Base-by-base conservation (phyloP, 2,888 invertebrate genomes). In the Diloba caeruleocephala region DNA sequence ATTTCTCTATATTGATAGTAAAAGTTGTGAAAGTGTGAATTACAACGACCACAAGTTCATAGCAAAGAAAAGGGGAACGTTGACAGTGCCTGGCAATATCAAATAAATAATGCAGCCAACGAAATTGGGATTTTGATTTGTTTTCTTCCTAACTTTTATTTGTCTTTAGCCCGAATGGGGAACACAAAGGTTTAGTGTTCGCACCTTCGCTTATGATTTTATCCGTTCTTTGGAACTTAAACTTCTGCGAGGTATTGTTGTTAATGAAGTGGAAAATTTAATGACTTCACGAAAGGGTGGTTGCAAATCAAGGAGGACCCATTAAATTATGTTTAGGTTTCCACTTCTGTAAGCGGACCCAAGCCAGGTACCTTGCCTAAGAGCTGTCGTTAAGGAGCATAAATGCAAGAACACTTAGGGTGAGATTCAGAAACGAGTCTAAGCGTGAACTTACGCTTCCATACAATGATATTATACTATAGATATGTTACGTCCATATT, bases 71-170 rank as follows among this genome's bases (percentile, higher is more conserved):
- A 83, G 89, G 90, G 90, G 92, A 81, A 82, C 81, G 79, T 72
- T 80, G 85, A 81, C 86, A 86, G 84, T 86, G 81, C 85, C 84
- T 82, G 84, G 89, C 89, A 89, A 89, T 90, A 90, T 88, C 89
- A 82, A 88, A 93, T 93, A 93, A 92, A 93, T 93, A 92, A 93
- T 92, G 90, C 92, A 92, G 79, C 84, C 82, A 82, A 71, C 82
- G 82, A 89, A 90, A 93, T 93, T 91, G 92, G 85, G 86, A 89
- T 92, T 92, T 90, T 92, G 92, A 92, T 93, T 93, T 93, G 90
- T 93, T 92, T 92, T 87, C 90, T 88, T 86, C 67, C 72, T 89
- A 93, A 93, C 84, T 92, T 93, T 90, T 89, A 89, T 90, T 89
- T 90, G 86, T 87, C 83, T 88, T 87, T 66, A 75, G 61, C 49